Evolutionary conservation across 2,888 invertebrate species (phyloP).

Genomic region (Beris chalybata): DNA sequence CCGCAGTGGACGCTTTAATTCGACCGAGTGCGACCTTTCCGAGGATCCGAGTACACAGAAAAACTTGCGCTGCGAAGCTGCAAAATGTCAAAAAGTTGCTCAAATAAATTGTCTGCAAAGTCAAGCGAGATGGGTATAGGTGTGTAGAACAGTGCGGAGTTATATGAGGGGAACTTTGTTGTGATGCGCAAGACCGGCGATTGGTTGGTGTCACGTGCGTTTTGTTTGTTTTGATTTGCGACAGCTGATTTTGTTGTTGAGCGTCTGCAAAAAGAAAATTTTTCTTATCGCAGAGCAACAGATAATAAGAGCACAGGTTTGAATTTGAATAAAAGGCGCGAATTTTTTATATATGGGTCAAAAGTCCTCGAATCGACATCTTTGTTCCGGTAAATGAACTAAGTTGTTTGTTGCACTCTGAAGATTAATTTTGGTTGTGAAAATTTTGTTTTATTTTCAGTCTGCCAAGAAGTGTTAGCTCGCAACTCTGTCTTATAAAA

Average conservation of each 20-base stretch:
- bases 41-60: not conserved
- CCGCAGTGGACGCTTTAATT: slow-evolving; percentile 6
- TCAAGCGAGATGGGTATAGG: slow-evolving; percentile 1
- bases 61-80: slow-evolving; percentile 17
- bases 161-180: slow-evolving; percentile 16
- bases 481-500: too few species aligned
- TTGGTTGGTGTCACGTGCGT: slow-evolving; percentile 11
- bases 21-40: slow-evolving; percentile 16
- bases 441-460: too few species aligned
- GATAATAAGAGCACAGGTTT: too few species aligned
- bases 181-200: slow-evolving; percentile 14
- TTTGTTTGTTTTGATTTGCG: slow-evolving; percentile 3
- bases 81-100: slow-evolving; percentile 21
- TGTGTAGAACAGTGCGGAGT: not conserved
- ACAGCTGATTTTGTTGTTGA: slow-evolving; percentile 10
- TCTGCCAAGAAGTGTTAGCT: too few species aligned
- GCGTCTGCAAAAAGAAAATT: too few species aligned
- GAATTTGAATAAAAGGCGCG: too few species aligned
- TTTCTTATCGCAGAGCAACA: too few species aligned
- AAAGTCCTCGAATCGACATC: too few species aligned
- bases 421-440: too few species aligned
- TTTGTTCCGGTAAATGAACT: too few species aligned
- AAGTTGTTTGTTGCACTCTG: too few species aligned
- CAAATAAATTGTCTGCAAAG: slow-evolving; percentile 1
- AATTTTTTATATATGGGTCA: too few species aligned